Evolutionary conservation across 1,140 invertebrate genomes (phyloP).

Genomic region (Tachypleus tridentatus): DNA sequence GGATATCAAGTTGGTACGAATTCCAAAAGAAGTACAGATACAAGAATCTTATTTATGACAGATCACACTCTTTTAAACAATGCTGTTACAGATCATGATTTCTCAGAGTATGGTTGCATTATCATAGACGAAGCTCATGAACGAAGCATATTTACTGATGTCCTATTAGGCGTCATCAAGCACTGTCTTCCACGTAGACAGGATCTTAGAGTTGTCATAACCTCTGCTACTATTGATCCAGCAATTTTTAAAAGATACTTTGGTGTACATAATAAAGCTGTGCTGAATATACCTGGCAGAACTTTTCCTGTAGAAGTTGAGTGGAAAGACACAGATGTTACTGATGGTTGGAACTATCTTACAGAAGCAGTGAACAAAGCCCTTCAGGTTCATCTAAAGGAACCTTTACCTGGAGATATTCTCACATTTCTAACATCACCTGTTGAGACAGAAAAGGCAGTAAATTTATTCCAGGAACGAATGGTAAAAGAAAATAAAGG

Average conservation of each 20-base stretch:
- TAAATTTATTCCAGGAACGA: constrained; percentile 43
- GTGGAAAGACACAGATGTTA: constrained; percentile 66
- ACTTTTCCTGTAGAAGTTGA: constrained; percentile 59
- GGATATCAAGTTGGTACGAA: constrained; percentile 98
- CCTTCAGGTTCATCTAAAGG: constrained; percentile 71
- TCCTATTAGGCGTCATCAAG: constrained; percentile 72
- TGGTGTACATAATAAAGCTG: constrained; percentile 50
- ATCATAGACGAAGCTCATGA: constrained; percentile 96
- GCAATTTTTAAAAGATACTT: constrained; percentile 87
- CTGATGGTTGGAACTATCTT: constrained; percentile 74
- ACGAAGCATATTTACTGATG: constrained; percentile 85
- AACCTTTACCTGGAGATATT: constrained; percentile 65
- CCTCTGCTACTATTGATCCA: constrained; percentile 92
- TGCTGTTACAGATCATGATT: constrained; percentile 48
- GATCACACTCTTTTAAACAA: constrained; percentile 85
- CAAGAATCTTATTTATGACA: constrained; percentile 86
- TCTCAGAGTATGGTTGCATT: constrained; percentile 60
- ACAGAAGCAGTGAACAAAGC: constrained; percentile 57
- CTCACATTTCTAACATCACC: constrained; percentile 87
- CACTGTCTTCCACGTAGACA: constrained; percentile 58
- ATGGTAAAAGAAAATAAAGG: constrained; percentile 17
- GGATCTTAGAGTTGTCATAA: constrained; percentile 91
- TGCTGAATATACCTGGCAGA: constrained; percentile 78
- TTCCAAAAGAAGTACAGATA: constrained; percentile 58
- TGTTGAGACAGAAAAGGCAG: constrained; percentile 72